These are phyloP conservation scores for Typhlichthys subterraneus DNA, from an alignment of 2,797 vertebrate genomes.

Conservation along the genomic window DNA sequence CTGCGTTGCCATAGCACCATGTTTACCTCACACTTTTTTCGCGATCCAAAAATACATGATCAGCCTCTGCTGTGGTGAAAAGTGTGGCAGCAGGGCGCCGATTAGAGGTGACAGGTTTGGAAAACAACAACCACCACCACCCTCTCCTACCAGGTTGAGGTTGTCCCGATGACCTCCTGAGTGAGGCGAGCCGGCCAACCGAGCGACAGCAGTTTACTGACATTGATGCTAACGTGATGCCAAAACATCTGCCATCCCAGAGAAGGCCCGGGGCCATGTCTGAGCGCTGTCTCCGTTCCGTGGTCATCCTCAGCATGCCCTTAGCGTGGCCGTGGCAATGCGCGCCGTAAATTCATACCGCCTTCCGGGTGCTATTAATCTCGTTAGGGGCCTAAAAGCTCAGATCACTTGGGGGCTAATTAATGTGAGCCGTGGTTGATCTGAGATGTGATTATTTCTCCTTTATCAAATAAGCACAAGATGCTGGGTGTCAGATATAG, in stretches of 20 bases:
- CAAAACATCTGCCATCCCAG: constrained; percentile 6
- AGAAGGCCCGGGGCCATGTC: constrained; percentile 21
- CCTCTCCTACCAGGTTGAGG: constrained; percentile 8
- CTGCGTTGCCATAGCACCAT: constrained; percentile 51
- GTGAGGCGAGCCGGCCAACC: too few species aligned
- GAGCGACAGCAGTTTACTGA: too few species aligned
- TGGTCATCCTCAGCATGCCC: constrained; percentile 38
- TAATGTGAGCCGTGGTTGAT: constrained; percentile 21
- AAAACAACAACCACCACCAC: constrained; percentile 14
- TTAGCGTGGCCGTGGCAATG: neutral
- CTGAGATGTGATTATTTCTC: constrained; percentile 51
- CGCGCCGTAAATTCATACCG: constrained; percentile 9
- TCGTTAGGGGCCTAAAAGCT: constrained; percentile 43
- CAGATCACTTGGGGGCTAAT: constrained; percentile 19
- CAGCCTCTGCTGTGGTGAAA: constrained; percentile 50
- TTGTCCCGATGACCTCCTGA: neutral
- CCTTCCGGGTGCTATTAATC: constrained; percentile 40
- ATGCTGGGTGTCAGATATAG: constrained; percentile 49
- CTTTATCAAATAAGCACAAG: constrained; percentile 57
- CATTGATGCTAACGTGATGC: constrained; percentile 8
- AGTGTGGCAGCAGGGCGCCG: constrained; percentile 50
- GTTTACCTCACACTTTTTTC: neutral
- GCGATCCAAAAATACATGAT: constrained; percentile 21
- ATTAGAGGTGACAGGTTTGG: constrained; percentile 42
- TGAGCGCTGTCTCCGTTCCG: constrained; percentile 13